These are phyloP conservation scores for Rhinatrema bivittatum DNA, from an alignment of 2,797 vertebrate species.

Conservation along the genomic window DNA sequence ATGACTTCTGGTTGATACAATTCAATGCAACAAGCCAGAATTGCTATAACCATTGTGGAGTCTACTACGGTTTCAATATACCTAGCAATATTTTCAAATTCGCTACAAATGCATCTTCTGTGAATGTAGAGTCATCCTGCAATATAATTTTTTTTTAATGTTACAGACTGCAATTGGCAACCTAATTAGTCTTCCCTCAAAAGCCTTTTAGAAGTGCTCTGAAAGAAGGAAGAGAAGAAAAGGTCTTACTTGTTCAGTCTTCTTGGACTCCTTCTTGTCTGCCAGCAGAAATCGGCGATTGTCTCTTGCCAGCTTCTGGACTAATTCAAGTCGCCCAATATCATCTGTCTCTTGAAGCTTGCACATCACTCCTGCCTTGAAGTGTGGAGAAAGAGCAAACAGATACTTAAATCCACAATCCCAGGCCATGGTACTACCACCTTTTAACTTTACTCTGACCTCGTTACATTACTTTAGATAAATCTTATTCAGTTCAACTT, in stretches of 20 bases:
- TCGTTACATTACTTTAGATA: slow-evolving; percentile 24
- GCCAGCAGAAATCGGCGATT: slow-evolving; percentile 76
- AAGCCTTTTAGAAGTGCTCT: too few species aligned
- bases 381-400: slow-evolving; percentile 78
- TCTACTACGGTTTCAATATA: too few species aligned
- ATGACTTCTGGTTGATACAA: too few species aligned
- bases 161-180: too few species aligned
- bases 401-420: slow-evolving; percentile 91
- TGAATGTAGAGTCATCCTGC: too few species aligned
- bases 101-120: too few species aligned
- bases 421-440: slow-evolving; percentile 74
- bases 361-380: slow-evolving; percentile 77
- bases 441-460: slow-evolving; percentile 37
- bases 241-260: slow-evolving; percentile 59
- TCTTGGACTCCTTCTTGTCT: slow-evolving; percentile 66
- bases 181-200: too few species aligned
- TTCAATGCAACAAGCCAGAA: too few species aligned
- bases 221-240: too few species aligned
- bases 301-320: slow-evolving; percentile 86
- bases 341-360: slow-evolving; percentile 81
- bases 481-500: slow-evolving; percentile 7
- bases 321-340: slow-evolving; percentile 77
- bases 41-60: too few species aligned
- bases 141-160: too few species aligned
- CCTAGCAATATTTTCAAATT: too few species aligned